Evolutionary conservation across 2,888 invertebrate genomes (phyloP), one percentile per base, ranked within the genome.

Genomic region (Noctua janthe): DNA sequence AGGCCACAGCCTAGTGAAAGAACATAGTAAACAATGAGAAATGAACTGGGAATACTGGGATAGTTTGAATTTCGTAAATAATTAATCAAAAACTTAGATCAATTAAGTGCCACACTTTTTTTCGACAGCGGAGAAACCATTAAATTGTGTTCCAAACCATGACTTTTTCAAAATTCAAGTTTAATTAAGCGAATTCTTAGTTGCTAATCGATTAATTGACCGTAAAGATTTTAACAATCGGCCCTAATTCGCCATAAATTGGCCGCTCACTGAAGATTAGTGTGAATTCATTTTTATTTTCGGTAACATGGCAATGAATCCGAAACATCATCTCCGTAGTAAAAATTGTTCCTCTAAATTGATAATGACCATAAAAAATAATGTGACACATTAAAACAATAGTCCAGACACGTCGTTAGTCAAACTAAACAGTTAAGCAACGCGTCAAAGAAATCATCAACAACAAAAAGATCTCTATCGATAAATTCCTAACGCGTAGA

Each of bases 391-490:
- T 84, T 89, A 81, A 83, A 90, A 90, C 88, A 89, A 89, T 88
- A 81, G 85, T 73, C 69, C 72, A 67, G 81, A 90, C 86, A 88
- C 82, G 79, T 89, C 86, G 84, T 89, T 88, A 88, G 86, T 90
- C 89, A 90, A 88, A 83, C 85, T 84, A 76, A 87, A 87, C 86
- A 87, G 86, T 90, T 87, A 87, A 84, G 86, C 90, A 90, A 93
- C 91, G 94, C 94, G 95, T 94, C 94, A 94, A 94, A 91, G 90
- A 90, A 91, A 93, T 92, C 92, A 94, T 94, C 93, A 92, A 94
- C 92, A 93, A 92, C 92, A 90, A 91, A 90, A 89, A 93, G 96
- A 96, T 96, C 88, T 83, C 89, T 93, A 96, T 96, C 96, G 87
- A 76, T 76, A 88, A 92, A 93, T 92, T 91, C 92, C 91, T 92